These are phyloP conservation scores for Barypeithes pellucidus DNA, from an alignment of 2,888 invertebrate species.

Conservation along the genomic window DNA sequence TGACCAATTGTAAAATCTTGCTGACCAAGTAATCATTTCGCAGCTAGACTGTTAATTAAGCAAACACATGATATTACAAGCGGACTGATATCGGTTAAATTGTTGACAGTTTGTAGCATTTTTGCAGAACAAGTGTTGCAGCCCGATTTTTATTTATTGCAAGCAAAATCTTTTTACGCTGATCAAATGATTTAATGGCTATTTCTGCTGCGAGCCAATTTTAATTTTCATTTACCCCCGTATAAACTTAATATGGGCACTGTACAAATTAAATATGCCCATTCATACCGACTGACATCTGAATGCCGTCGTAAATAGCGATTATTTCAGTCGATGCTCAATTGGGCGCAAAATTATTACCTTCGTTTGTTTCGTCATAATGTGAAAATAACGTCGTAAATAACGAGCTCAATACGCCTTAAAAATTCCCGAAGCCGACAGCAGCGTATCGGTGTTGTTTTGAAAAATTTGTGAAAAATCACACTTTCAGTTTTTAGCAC, in stretches of 20 bases:
- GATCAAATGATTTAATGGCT: too few species aligned
- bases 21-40: too few species aligned
- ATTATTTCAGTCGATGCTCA: slow-evolving; percentile 50
- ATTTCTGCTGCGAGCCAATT: too few species aligned
- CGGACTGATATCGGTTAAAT: too few species aligned
- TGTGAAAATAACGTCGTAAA: slow-evolving; percentile 26
- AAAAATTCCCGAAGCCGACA: slow-evolving; percentile 30
- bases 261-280: neutral
- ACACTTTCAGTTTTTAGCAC: neutral
- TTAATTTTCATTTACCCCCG: neutral
- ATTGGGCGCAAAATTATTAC: slow-evolving; percentile 45
- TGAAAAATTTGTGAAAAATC: neutral
- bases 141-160: too few species aligned
- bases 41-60: too few species aligned
- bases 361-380: slow-evolving; percentile 39
- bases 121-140: too few species aligned
- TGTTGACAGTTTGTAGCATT: too few species aligned
- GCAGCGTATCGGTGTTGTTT: slow-evolving; percentile 32
- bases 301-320: slow-evolving; percentile 44
- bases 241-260: neutral
- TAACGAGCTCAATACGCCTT: slow-evolving; percentile 28
- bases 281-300: slow-evolving; percentile 39
- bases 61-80: too few species aligned
- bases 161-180: too few species aligned
- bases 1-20: too few species aligned